Percentiles rank a stretch among this genome's conserved stretches.
phyloP scores from a whole-genome alignment of 2,113 vertebrate species.

The Asarcornis scutulata region DNA sequence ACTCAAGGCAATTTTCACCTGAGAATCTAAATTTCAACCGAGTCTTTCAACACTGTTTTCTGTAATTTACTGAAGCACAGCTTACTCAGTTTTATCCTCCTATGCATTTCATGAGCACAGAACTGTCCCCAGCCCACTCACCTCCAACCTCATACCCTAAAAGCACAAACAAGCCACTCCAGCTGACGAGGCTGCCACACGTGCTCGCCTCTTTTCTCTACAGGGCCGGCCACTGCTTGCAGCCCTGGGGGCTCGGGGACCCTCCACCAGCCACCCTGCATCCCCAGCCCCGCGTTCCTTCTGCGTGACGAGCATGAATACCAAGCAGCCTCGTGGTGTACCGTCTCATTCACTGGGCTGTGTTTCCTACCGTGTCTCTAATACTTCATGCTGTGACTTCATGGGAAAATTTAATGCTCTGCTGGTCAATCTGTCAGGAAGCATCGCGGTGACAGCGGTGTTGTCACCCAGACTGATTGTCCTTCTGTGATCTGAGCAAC shows the following conservation, averaged over 20 bases:
- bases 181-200: neutral
- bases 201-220: rapidly evolving
- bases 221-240: rapidly evolving
- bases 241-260: rapidly evolving
- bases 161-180: neutral
- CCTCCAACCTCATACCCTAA: neutral
- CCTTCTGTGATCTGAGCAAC: neutral
- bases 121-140: neutral
- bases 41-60: neutral
- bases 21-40: neutral
- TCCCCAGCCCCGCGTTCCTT: neutral
- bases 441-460: neutral
- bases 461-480: neutral
- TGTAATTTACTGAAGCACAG: neutral
- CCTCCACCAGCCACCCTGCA: neutral
- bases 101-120: neutral
- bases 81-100: neutral
- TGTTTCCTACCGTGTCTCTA: rapidly evolving
- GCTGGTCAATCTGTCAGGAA: neutral
- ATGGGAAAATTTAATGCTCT: neutral
- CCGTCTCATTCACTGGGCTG: neutral
- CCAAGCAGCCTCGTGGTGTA: neutral
- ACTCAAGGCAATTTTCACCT: rapidly evolving
- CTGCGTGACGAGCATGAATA: neutral
- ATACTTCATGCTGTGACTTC: neutral